Evolutionary conservation across 1,140 invertebrate species (phyloP).

Genomic region (Zeugodacus cucurbitae): DNA sequence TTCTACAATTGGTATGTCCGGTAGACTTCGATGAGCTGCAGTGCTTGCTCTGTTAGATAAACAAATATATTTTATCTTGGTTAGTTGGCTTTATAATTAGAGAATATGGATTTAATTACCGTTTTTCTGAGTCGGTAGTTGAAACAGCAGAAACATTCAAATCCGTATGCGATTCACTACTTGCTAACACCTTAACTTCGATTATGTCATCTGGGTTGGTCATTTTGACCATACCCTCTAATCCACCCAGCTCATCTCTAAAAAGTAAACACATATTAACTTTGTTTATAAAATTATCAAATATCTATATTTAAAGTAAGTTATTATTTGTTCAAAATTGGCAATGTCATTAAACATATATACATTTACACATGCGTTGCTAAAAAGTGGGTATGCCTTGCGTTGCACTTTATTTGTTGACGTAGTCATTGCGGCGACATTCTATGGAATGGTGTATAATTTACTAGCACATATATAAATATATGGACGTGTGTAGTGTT

Average conservation of each 20-base stretch:
- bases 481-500: too few relatives aligned
- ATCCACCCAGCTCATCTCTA: conserved; percentile 69
- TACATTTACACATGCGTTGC: too few relatives aligned
- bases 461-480: background rate
- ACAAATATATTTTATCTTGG: background rate
- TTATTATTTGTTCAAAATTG: too few relatives aligned
- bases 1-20: conserved; percentile 72
- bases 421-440: background rate
- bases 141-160: conserved; percentile 61
- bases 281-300: too few relatives aligned
- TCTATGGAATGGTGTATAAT: background rate
- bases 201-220: conserved; percentile 70
- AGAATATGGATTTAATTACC: conserved; percentile 45
- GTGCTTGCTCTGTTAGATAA: conserved; percentile 57
- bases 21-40: conserved; percentile 72
- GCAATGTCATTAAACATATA: too few relatives aligned
- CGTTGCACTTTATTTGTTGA: conserved; percentile 18
- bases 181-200: conserved; percentile 61
- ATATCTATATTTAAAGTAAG: too few relatives aligned
- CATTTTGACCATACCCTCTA: conserved; percentile 70
- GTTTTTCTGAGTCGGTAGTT: conserved; percentile 61
- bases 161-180: conserved; percentile 60
- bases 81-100: background rate
- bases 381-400: too few relatives aligned
- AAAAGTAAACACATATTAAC: conserved; percentile 2